Evolutionary conservation across 2,113 vertebrate species (phyloP), one percentile per base, ranked within the genome.

Genomic region (Hydrolagus affinis): DNA sequence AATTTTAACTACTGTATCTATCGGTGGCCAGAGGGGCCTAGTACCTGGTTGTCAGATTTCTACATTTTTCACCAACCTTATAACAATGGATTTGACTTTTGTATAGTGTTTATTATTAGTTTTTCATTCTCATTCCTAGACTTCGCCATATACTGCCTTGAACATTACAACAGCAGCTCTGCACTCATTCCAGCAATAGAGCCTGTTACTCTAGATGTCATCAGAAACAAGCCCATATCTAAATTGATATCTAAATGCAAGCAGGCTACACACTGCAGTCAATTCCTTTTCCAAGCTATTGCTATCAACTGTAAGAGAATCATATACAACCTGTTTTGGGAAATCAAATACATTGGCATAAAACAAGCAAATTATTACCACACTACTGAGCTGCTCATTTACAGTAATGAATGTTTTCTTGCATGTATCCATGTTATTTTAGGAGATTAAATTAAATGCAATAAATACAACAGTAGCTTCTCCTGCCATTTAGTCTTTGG

Each of bases 401-500:
- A 62, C 25, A 66, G 17, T 32, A 83, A 19, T 17, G 44, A 3
- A 3, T 11, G 62, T 60, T 12, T 64, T 44, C 56, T 59, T 59
- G 60, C 60, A 30, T 28, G 8, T 64, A 28, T 57, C 32, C 0
- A 78, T n/a, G 32, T 78, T 25, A 14, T 9, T 11, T 83, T 66
- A 12, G 1, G 30, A 66, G 25, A 4, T 64, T 30, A 66, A 17
- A 14, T 25, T 62, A 80, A 28, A 28, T 3, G 25, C 78, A 83
- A 66, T 83, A 66, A 83, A 66, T 83, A 83, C 14, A 83, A 83
- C 2, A n/a, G 4, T 25, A 80, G 4, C 12, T 80, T n/a, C 23
- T 15, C 77, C 4, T 64, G 23, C 1, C 21, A 64, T 17, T 62
- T 80, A 32, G 25, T 83, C 21, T 80, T 83, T 30, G 15, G 78